Conservation (phyloP, 92 coral and sea anemone genomes). For the Muricea muricata region DNA sequence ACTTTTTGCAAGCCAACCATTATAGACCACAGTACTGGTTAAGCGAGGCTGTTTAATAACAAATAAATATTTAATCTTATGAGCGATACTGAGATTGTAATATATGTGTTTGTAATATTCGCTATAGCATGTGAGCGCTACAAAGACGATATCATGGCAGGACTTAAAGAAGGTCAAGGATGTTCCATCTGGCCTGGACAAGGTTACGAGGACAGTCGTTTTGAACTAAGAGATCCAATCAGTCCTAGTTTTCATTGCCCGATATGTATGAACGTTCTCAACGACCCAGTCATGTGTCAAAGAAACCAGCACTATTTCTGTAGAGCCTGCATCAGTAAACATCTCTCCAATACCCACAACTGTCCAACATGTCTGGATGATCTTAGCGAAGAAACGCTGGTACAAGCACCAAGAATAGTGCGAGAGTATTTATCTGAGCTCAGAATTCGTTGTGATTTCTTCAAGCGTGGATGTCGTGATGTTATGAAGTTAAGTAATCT, state of each 20-base stretch:
- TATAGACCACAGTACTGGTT: no score
- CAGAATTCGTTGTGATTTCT: conserved; percentile 61
- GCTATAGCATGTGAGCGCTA: neutral
- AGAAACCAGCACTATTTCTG: conserved; percentile 72
- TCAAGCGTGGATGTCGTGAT: conserved; percentile 56
- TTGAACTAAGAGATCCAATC: conserved; percentile 18
- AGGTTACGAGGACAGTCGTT: conserved; percentile 24
- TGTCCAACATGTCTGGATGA: conserved; percentile 71
- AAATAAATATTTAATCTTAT: no score
- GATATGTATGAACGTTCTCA: conserved; percentile 72
- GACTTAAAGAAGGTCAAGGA: neutral
- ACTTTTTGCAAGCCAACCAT: neutral
- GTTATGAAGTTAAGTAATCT: conserved; percentile 51
- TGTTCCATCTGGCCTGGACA: neutral
- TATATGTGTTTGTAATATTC: no score
- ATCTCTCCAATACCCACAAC: conserved; percentile 39
- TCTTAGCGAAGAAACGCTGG: conserved; percentile 25
- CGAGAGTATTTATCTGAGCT: conserved; percentile 59
- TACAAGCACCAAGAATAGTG: conserved; percentile 63
- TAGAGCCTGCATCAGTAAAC: conserved; percentile 60
- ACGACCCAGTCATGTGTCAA: conserved; percentile 70
- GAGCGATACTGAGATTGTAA: no score
- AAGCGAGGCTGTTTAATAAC: no score
- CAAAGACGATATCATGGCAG: neutral
- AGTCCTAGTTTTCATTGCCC: conserved; percentile 65